Base-by-base conservation (phyloP, 2,888 invertebrate genomes). In the Drosophila peninsularis region DNA sequence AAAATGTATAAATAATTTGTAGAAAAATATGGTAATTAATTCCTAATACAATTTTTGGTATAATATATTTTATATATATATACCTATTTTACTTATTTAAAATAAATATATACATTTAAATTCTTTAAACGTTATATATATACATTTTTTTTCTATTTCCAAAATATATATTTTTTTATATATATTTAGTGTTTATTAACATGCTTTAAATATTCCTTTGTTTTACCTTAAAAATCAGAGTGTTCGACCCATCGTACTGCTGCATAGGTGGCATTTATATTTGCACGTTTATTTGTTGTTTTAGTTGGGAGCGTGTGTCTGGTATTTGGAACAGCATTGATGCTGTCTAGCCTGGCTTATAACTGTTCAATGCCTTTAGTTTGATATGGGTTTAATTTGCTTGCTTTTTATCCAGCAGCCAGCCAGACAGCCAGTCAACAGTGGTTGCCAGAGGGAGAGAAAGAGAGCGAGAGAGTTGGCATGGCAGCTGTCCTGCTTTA, bases 381-480 rank as follows among this genome's bases (percentile, higher is more conserved):
- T 87, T 85, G 86, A 88, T 79, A 72, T 67, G 80, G 82, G 82
- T 72, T 75, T 76, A 70, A 82, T 85, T 88, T 62, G 65, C 62
- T 69, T 62, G 69, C 60, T 56, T 67, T 62, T 72, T 57, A 27
- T 39, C 39, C 42, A 36, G 44, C 17, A 39, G 24, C 37, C 49
- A 42, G n/a, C 41, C 24, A 24, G 24, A 3, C 24, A 32, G 9
- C 32, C 32, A 32, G 19, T 34, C 45, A 41, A 14, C 41, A 32
- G 9, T 2, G 24, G 24, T 10, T 13, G 21, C 19, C 19, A 13
- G 19, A 7, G 42, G 1, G 34, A 13, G 14, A 53, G n/a, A 42
- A 13, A 41, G 24, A 3, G 24, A 24, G 24, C 4, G 24, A 24
- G 7, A 30, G 7, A 27, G 17, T 4, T 39, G 39, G 5, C 3